Evolutionary conservation across 2,113 vertebrate species (phyloP), one percentile per base, ranked within the genome.

Genomic region (Prolemur simus): DNA sequence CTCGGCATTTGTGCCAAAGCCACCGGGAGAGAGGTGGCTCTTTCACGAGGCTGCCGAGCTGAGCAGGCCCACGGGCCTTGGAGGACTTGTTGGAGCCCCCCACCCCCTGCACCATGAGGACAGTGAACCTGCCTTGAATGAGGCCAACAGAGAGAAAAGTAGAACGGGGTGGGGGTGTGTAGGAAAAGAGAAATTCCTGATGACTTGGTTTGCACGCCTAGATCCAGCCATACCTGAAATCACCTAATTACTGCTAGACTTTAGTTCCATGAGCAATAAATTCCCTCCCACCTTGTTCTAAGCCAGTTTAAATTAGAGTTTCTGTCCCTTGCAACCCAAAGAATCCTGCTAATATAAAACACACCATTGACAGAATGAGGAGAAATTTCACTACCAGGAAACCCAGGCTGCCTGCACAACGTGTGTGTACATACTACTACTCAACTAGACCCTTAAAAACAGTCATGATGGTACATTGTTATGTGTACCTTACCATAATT

Each of bases 401-500:
- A 49, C 32, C 39, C 77, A 45, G 15, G 20, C 0, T 1, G 1
- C 37, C 2, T 11, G 2, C 10, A 10, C 3, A 6, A 25, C 2
- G 2, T 7, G 12, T 0, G 2, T 56, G 4, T 0, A 10, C 0
- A 5, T 37, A 27, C 6, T 5, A 5, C 11, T 6, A 5, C 29
- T 23, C 6, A 54, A 9, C 39, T 8, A 8, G 15, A 32, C 1
- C 0, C 42, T 49, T 77, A n/a, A 2, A 47, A 25, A 68, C 0
- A 2, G 39, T 11, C 9, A 25, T 32, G 20, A 20, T 12, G 47
- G 0, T 1, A 64, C 4, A 11, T 64, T 25, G 9, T 13, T 5
- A 42, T 1, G 11, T 39, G 0, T 11, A 8, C 52, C n/a, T 74
- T 73, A 66, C 12, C 58, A 49, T 2, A n/a, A 37, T 14, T 56